Evolutionary conservation across 2,888 invertebrate species (phyloP).

Genomic region (Eupelmus urozonus): DNA sequence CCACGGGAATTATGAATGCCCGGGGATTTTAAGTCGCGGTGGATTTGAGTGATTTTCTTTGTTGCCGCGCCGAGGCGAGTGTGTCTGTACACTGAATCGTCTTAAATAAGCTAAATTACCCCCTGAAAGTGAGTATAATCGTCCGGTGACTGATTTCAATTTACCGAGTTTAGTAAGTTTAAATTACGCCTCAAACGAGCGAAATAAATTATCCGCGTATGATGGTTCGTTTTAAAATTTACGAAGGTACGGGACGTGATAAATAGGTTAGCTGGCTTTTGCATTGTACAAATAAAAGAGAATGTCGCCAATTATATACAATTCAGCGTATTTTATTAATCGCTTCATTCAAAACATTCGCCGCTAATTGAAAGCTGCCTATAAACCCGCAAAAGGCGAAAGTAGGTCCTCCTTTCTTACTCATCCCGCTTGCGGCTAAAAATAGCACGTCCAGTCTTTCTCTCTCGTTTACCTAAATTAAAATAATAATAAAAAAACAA

Average conservation of each 20-base stretch:
- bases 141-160: conserved; percentile 24
- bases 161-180: not conserved
- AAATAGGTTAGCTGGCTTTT: no score
- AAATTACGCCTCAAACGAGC: not conserved
- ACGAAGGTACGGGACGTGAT: no score
- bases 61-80: not conserved
- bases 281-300: no score
- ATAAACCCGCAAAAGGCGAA: not conserved
- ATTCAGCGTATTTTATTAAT: no score
- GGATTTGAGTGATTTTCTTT: conserved; percentile 43
- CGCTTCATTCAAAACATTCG: no score
- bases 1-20: conserved; percentile 37
- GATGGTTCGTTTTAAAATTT: no score
- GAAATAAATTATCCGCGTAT: no score
- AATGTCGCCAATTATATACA: no score
- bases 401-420: not conserved
- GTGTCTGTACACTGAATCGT: not conserved
- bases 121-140: not conserved
- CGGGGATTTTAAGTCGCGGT: conserved; percentile 4
- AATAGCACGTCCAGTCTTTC: not conserved
- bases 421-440: conserved; percentile 1
- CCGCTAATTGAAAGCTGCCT: no score
- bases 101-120: conserved; percentile 27
- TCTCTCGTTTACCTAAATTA: conserved; percentile 39
- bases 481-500: conserved; percentile 1